Percentiles rank a stretch among this genome's conserved stretches.
phyloP scores from a whole-genome alignment of 2,113 vertebrate genomes.

The Anthoscopus minutus region DNA sequence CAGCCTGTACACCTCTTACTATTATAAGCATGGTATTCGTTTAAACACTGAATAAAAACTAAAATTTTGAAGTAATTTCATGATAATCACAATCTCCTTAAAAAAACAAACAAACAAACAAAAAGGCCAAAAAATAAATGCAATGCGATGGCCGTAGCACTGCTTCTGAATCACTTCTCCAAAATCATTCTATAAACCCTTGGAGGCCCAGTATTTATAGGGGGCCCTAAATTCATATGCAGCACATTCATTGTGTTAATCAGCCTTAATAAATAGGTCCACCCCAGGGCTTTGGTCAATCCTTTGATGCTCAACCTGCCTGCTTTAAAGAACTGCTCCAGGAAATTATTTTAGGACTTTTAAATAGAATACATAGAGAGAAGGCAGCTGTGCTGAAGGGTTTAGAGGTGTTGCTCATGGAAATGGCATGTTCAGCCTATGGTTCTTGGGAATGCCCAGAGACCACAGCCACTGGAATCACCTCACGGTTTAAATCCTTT shows the following conservation, averaged over 20 bases:
- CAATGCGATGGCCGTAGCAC: background rate
- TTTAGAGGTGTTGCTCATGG: background rate
- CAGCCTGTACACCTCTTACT: background rate
- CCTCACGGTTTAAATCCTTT: background rate
- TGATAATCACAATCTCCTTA: background rate
- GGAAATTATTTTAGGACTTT: conserved; percentile 21
- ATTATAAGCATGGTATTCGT: background rate
- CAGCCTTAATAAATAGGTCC: conserved; percentile 37
- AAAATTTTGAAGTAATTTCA: background rate
- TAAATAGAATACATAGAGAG: conserved; percentile 8
- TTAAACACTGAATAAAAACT: background rate
- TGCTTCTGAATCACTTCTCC: background rate
- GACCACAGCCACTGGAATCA: background rate
- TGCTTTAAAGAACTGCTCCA: background rate
- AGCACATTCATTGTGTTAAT: background rate
- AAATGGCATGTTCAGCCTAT: background rate
- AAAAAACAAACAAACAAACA: background rate
- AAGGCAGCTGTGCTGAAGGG: background rate
- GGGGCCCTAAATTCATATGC: conserved; percentile 3
- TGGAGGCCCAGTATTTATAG: background rate
- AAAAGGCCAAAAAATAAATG: background rate
- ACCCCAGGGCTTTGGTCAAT: conserved; percentile 13
- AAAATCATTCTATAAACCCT: background rate
- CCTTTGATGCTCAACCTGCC: conserved; percentile 35
- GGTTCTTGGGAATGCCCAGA: background rate